Conservation (phyloP, 1,140 invertebrate genomes). For the Aphelinus atriplicis region DNA sequence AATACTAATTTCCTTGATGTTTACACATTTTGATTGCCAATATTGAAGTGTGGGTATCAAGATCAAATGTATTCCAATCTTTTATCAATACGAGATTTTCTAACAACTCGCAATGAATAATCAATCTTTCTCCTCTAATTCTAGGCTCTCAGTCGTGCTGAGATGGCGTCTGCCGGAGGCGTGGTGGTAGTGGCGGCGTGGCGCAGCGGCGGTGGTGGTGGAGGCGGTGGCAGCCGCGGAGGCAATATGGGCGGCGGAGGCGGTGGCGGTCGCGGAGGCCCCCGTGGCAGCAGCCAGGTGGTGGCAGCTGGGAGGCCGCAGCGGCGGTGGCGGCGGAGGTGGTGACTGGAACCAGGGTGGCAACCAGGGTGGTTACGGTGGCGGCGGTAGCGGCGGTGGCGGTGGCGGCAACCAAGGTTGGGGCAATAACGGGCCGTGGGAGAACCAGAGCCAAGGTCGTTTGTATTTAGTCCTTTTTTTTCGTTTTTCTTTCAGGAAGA, state of each 20-base stretch:
- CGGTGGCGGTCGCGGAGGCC: conserved; percentile 54
- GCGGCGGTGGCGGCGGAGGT: conserved; percentile 57
- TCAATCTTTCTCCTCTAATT: conserved; percentile 18
- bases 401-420: conserved; percentile 64
- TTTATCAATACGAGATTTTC: background rate
- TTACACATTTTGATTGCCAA: too few species aligned
- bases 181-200: conserved; percentile 51
- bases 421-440: conserved; percentile 63
- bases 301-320: conserved; percentile 55
- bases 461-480: too few species aligned
- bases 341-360: conserved; percentile 65
- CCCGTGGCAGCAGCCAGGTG: conserved; percentile 58
- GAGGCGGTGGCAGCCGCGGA: conserved; percentile 53
- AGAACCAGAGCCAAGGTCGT: conserved; percentile 63
- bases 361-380: conserved; percentile 65
- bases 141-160: conserved; percentile 60
- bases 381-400: conserved; percentile 62
- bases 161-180: conserved; percentile 61
- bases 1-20: too few species aligned
- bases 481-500: too few species aligned
- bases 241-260: conserved; percentile 58
- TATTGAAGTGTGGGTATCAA: too few species aligned
- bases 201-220: conserved; percentile 56
- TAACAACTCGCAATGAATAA: background rate
- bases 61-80: too few species aligned